Percentiles rank a stretch among this genome's conserved stretches.
These are phyloP conservation scores for Aurelia sp. DNA, from an alignment of 30 jellyfish, hydroid and myxozoan genomes.

Conservation along the genomic window DNA sequence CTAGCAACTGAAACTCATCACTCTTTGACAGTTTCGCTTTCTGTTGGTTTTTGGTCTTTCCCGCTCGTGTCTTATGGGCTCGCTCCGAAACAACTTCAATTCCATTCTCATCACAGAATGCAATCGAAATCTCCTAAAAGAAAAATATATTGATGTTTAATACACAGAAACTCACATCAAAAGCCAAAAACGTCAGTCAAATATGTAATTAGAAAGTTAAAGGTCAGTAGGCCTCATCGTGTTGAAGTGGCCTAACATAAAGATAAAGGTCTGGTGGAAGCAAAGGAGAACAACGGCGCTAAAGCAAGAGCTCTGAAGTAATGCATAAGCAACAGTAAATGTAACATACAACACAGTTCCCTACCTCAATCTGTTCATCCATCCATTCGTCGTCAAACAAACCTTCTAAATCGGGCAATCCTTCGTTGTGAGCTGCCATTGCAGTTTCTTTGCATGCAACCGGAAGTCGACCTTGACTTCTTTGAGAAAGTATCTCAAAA, in stretches of 20 bases:
- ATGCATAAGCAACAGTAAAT: no score
- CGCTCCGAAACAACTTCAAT: slow-evolving; percentile 37
- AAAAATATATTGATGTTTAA: not conserved
- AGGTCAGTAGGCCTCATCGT: not conserved
- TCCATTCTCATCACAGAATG: slow-evolving; percentile 52
- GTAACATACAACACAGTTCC: no score
- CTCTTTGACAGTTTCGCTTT: not conserved
- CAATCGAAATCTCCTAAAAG: slow-evolving; percentile 35
- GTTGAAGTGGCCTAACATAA: not conserved
- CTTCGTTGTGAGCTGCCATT: no score
- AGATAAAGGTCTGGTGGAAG: slow-evolving; percentile 14
- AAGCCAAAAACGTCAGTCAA: slow-evolving; percentile 8
- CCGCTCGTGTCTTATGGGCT: slow-evolving; percentile 18
- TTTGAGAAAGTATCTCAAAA: no score
- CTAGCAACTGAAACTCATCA: not conserved
- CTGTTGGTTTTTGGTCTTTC: slow-evolving; percentile 10
- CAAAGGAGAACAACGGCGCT: not conserved
- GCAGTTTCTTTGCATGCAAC: no score
- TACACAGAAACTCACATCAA: not conserved
- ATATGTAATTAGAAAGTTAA: not conserved
- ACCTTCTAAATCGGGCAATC: no score
- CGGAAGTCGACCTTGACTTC: no score
- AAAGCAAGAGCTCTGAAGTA: no score
- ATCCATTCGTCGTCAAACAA: no score
- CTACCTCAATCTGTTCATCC: no score